phyloP scores from a whole-genome alignment of 2,797 vertebrate species.

The Anguilla marmorata region DNA sequence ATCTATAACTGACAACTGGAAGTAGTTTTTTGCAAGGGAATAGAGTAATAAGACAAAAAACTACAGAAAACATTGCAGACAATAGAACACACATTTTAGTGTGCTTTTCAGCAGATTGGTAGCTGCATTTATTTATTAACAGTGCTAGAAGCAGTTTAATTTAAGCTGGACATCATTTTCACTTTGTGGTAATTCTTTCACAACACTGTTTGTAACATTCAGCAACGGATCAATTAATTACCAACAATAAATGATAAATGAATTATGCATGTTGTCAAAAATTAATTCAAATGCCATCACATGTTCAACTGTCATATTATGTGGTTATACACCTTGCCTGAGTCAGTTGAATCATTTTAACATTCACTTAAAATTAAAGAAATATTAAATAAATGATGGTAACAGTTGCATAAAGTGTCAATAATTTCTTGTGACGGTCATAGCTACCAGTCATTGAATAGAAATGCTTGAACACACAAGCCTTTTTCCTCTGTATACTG shows the following conservation, averaged over 20 bases:
- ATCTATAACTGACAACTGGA: too few species aligned
- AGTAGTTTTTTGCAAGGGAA: too few species aligned
- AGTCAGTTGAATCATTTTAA: background rate
- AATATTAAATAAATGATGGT: background rate
- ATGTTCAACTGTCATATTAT: background rate
- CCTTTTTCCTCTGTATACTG: background rate
- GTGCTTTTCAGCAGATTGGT: too few species aligned
- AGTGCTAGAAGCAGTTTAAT: too few species aligned
- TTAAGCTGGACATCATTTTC: too few species aligned
- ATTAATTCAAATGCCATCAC: background rate
- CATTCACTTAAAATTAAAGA: too few species aligned
- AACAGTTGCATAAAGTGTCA: background rate
- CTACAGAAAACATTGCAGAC: too few species aligned
- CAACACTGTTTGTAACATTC: background rate
- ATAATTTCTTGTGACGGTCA: slow-evolving; percentile 40
- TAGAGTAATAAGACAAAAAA: too few species aligned
- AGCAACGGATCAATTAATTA: background rate
- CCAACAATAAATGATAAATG: background rate
- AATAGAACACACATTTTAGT: too few species aligned
- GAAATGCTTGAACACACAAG: slow-evolving; percentile 23
- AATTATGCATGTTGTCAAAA: background rate
- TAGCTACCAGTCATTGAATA: slow-evolving; percentile 52
- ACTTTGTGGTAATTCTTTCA: background rate
- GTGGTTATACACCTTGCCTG: background rate
- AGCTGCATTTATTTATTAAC: too few species aligned